Evolutionary conservation across 1,140 invertebrate species (phyloP).

Genomic region (Glossosoma conforme): DNA sequence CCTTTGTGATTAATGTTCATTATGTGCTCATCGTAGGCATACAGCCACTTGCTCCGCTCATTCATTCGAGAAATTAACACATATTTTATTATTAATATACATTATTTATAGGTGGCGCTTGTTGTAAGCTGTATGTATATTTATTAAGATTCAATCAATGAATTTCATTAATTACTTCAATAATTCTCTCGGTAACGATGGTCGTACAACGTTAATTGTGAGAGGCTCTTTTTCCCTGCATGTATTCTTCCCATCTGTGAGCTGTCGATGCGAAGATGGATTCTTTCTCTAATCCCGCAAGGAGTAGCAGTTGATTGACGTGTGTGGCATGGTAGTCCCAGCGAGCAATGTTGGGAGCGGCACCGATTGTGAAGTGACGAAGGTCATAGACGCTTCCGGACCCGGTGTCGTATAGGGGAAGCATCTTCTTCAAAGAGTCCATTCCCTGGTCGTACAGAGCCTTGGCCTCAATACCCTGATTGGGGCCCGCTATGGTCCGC

Average conservation of each 20-base stretch:
- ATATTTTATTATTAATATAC: too few species aligned
- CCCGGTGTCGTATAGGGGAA: conserved; percentile 92
- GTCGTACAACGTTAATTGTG: too few species aligned
- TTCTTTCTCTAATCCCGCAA: conserved; percentile 84
- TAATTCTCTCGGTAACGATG: too few species aligned
- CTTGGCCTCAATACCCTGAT: conserved; percentile 61
- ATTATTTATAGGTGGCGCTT: too few species aligned
- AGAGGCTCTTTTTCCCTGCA: conserved; percentile 87
- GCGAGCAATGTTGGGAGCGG: conserved; percentile 84
- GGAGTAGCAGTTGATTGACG: conserved; percentile 89
- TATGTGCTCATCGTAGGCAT: too few species aligned
- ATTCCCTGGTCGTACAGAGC: conserved; percentile 82
- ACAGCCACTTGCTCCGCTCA: too few species aligned
- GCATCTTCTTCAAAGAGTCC: conserved; percentile 80
- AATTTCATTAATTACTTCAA: too few species aligned
- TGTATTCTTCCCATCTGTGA: conserved; percentile 92
- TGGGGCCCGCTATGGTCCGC: conserved; percentile 57
- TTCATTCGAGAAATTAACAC: too few species aligned
- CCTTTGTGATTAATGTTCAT: too few species aligned
- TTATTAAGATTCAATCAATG: too few species aligned
- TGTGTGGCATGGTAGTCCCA: conserved; percentile 99
- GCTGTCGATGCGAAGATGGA: conserved; percentile 79
- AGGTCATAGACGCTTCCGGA: conserved; percentile 96
- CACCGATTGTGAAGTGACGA: conserved; percentile 82
- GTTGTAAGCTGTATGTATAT: too few species aligned